These are phyloP conservation scores for Scopus umbretta DNA, from an alignment of 2,113 vertebrate genomes.

Conservation along the genomic window DNA sequence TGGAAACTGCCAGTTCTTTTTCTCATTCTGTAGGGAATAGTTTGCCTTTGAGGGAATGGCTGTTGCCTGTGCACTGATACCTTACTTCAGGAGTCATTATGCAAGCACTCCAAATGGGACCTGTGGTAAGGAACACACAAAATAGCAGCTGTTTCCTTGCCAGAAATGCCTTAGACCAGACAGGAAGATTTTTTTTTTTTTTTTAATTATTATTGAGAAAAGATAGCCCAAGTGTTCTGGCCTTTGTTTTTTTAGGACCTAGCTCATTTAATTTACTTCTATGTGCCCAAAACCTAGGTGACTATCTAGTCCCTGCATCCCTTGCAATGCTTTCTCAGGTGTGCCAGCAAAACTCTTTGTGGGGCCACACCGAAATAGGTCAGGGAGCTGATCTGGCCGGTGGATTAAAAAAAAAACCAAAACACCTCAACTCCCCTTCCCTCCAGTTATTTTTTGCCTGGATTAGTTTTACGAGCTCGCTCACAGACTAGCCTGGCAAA, in stretches of 20 bases:
- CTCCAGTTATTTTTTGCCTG: not conserved
- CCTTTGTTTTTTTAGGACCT: not conserved
- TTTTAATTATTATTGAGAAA: not conserved
- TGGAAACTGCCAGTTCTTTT: not conserved
- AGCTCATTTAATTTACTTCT: not conserved
- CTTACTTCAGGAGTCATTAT: not conserved
- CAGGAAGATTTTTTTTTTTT: not conserved
- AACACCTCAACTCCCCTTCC: not conserved
- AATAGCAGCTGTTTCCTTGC: not conserved
- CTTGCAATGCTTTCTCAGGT: not conserved
- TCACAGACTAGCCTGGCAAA: not conserved
- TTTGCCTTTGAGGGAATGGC: not conserved
- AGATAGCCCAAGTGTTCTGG: not conserved
- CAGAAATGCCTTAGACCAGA: not conserved
- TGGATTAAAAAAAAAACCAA: not conserved
- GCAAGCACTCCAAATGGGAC: not conserved
- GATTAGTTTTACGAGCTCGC: slow-evolving; percentile 1
- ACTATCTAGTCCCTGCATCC: not conserved
- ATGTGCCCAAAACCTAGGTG: not conserved
- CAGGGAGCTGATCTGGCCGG: not conserved
- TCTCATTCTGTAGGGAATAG: not conserved
- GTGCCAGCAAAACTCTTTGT: not conserved
- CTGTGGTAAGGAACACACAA: not conserved
- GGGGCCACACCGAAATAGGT: not conserved
- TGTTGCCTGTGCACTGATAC: not conserved